These are phyloP conservation scores for Drosophila nigricruria DNA, from an alignment of 2,888 invertebrate genomes.

Conservation along the genomic window DNA sequence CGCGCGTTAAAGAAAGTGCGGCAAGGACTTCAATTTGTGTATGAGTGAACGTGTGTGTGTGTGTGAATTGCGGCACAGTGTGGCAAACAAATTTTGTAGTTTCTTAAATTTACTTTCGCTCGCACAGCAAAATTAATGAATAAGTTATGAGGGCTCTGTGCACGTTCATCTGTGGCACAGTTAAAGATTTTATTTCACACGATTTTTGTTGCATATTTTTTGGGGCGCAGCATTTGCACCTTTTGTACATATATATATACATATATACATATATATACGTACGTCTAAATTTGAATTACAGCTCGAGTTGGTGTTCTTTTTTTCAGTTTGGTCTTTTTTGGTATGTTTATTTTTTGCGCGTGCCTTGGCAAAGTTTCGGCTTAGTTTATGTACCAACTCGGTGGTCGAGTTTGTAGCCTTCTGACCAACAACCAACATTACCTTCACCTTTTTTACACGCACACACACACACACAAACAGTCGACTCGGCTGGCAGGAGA, in stretches of 20 bases:
- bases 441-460: constrained; percentile 69
- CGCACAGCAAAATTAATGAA: constrained; percentile 63
- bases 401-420: constrained; percentile 67
- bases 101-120: constrained; percentile 21
- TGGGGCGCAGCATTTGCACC: constrained; percentile 52
- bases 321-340: constrained; percentile 7
- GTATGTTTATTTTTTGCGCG: constrained; percentile 51
- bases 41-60: constrained; percentile 18
- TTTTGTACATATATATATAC: constrained; percentile 41
- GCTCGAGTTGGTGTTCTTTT: constrained; percentile 4
- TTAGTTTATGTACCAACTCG: constrained; percentile 67
- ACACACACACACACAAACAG: constrained; percentile 24
- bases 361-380: constrained; percentile 67
- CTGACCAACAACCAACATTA: constrained; percentile 66
- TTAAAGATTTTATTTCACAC: constrained; percentile 55
- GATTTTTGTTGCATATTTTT: constrained; percentile 66
- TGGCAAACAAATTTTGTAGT: constrained; percentile 32
- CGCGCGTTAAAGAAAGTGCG: constrained; percentile 36
- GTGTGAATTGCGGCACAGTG: constrained; percentile 45
- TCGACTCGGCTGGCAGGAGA: constrained; percentile 61
- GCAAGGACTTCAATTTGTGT: constrained; percentile 47
- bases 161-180: constrained; percentile 47
- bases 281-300: constrained; percentile 60
- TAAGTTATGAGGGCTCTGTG: constrained; percentile 57
- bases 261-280: constrained; percentile 26